A percentile compares a stretch with the other conserved stretches of the same genome.
These are phyloP conservation scores for Sceloporus undulatus DNA, from an alignment of 2,113 vertebrate species.

Conservation along the genomic window DNA sequence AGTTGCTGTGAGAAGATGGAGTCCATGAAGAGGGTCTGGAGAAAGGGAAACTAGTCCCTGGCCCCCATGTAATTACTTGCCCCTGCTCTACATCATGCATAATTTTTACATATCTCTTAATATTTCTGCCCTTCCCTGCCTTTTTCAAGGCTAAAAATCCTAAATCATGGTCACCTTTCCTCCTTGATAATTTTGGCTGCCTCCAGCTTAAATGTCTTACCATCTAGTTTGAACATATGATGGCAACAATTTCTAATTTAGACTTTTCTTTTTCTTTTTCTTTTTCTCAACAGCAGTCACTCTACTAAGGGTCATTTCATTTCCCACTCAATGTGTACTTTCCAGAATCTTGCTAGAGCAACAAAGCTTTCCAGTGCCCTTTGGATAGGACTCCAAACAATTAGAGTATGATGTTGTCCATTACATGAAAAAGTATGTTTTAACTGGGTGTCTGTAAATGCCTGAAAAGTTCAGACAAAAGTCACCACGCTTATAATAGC, in stretches of 20 bases:
- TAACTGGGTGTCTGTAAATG: constrained; percentile 30
- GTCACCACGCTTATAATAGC: constrained; percentile 27
- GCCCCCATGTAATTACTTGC: too few species aligned
- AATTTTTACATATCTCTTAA: neutral
- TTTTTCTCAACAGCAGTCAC: constrained; percentile 2
- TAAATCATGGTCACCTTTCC: neutral
- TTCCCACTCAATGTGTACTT: neutral
- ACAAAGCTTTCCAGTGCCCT: neutral
- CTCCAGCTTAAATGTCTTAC: neutral
- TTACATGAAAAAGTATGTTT: constrained; percentile 34
- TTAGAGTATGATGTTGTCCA: constrained; percentile 14
- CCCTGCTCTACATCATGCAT: neutral
- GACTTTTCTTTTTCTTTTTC: neutral
- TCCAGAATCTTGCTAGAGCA: constrained; percentile 24
- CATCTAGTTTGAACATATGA: neutral
- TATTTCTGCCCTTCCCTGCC: neutral
- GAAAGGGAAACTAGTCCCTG: too few species aligned
- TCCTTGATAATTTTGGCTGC: neutral
- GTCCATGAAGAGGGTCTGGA: too few species aligned
- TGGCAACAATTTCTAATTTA: neutral
- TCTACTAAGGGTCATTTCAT: constrained; percentile 7
- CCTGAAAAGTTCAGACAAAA: constrained; percentile 45
- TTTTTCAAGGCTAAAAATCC: neutral
- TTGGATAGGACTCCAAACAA: constrained; percentile 3
- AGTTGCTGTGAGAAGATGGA: too few species aligned